These are phyloP conservation scores for Telenomus remus DNA, from an alignment of 1,140 invertebrate genomes.

Conservation along the genomic window DNA sequence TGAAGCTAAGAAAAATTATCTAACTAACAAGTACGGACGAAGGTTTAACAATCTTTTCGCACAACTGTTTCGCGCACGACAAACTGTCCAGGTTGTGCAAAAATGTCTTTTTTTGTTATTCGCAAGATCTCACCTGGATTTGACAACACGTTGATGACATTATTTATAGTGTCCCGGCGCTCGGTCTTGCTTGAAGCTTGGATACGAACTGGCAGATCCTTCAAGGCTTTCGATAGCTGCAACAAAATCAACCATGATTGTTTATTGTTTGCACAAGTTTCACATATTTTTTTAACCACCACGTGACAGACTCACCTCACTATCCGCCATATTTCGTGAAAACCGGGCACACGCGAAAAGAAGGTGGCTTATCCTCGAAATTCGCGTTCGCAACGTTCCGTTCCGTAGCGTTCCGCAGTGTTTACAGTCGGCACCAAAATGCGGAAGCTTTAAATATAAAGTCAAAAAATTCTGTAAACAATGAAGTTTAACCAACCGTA, in stretches of 20 bases:
- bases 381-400: too few species aligned
- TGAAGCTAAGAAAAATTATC: conserved; percentile 39
- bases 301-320: conserved; percentile 56
- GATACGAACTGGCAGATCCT: conserved; percentile 86
- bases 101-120: conserved; percentile 43
- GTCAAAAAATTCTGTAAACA: too few species aligned
- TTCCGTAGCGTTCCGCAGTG: too few species aligned
- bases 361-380: too few species aligned
- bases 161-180: conserved; percentile 81
- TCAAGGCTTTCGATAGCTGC: conserved; percentile 83
- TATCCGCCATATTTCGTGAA: conserved; percentile 57
- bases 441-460: too few species aligned
- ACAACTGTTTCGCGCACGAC: neutral
- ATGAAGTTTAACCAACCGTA: too few species aligned
- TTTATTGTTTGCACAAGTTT: conserved; percentile 21
- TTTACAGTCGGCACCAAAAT: too few species aligned
- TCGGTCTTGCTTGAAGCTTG: conserved; percentile 86
- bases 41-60: neutral
- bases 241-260: conserved; percentile 65
- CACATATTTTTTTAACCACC: conserved; percentile 22
- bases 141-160: conserved; percentile 83
- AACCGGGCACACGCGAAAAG: conserved; percentile 34
- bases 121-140: conserved; percentile 81
- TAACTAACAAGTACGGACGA: neutral
- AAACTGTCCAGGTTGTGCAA: conserved; percentile 10